phyloP scores from a whole-genome alignment of 2,888 invertebrate genomes.

The Acrobasis repandana region DNA sequence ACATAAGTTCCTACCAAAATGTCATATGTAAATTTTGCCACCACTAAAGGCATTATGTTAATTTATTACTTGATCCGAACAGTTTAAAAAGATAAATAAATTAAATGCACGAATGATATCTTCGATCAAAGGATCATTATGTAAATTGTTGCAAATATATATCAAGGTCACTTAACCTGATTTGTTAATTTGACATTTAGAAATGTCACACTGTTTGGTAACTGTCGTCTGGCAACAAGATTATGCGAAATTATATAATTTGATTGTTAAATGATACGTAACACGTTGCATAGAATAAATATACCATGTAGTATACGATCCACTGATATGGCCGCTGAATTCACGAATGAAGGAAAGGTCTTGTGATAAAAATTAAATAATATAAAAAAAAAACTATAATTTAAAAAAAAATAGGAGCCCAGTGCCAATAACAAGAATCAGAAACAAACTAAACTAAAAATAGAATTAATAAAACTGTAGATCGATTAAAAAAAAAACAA shows the following conservation, averaged over 20 bases:
- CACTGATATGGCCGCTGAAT: not conserved
- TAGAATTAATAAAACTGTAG: too few species aligned
- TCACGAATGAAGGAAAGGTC: too few species aligned
- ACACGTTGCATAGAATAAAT: not conserved
- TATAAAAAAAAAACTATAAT: too few species aligned
- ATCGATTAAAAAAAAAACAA: too few species aligned
- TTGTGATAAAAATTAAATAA: too few species aligned
- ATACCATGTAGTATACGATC: not conserved
- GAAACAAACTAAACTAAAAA: too few species aligned
- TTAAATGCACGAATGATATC: constrained; percentile 3
- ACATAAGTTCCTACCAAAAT: not conserved
- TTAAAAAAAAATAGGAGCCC: too few species aligned
- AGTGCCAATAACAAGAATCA: too few species aligned
- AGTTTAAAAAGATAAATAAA: not conserved
- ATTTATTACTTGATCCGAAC: not conserved
- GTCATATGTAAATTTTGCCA: constrained; percentile 12
- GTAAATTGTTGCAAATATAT: constrained; percentile 4
- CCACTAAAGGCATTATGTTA: not conserved
- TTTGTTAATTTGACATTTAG: constrained; percentile 17
- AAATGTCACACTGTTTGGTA: not conserved
- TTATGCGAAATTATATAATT: not conserved
- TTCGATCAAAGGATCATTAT: not conserved
- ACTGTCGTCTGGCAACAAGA: constrained; percentile 3
- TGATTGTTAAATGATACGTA: not conserved
- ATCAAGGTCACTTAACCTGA: constrained; percentile 1